Evolutionary conservation across 2,797 vertebrate species (phyloP).

Genomic region (Sebastes hubbsi): DNA sequence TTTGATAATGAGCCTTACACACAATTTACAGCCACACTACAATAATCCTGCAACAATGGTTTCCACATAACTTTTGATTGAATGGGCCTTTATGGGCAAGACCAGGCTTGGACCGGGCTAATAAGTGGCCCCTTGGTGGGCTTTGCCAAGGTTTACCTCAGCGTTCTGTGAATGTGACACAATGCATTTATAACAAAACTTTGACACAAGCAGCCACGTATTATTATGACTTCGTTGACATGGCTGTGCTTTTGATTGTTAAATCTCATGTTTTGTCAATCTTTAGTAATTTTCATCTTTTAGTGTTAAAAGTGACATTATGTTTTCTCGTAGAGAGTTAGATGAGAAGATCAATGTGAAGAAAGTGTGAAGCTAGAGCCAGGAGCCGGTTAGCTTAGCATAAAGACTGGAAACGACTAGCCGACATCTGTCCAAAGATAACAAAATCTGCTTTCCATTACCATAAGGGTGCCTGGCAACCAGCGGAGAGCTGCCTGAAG

Average conservation of each 20-base stretch:
- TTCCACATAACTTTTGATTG: constrained; percentile 76
- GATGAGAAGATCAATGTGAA: background rate
- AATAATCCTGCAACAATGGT: constrained; percentile 76
- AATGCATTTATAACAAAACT: background rate
- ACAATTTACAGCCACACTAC: constrained; percentile 77
- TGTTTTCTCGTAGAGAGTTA: background rate
- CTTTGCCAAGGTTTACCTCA: constrained; percentile 69
- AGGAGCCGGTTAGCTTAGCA: too few species aligned
- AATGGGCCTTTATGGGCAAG: constrained; percentile 58
- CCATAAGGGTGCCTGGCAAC: background rate
- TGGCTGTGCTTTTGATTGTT: background rate
- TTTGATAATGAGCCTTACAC: constrained; percentile 74
- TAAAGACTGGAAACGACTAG: too few species aligned
- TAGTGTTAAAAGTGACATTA: background rate
- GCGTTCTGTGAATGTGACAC: constrained; percentile 26
- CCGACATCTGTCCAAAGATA: background rate
- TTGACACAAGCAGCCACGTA: background rate
- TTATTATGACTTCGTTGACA: background rate
- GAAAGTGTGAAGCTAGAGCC: too few species aligned
- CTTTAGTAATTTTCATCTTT: background rate
- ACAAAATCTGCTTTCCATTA: background rate
- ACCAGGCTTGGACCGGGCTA: constrained; percentile 47
- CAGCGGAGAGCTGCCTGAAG: background rate
- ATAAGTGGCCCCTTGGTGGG: constrained; percentile 50
- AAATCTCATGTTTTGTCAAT: background rate